Base-by-base conservation (phyloP, 1,140 invertebrate species). In the Diorhabda carinulata region DNA sequence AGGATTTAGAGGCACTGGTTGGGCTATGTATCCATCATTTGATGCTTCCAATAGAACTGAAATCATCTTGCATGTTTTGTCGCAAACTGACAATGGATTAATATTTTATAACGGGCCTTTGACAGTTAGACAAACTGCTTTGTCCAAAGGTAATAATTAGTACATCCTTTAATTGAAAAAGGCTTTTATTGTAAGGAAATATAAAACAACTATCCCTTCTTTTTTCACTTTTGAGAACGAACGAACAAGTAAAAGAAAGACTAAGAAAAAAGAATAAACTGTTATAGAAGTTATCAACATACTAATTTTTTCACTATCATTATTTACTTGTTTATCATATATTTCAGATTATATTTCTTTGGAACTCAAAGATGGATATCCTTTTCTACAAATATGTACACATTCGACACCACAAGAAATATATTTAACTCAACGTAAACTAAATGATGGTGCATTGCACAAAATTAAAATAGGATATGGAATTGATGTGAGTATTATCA, bases 31-130 rank as follows among this genome's bases (percentile, higher is more conserved):
- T 83, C 88, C 91, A 0, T 86, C 94, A 0, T 87, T 95, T 8
- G 86, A 90, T 42, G 83, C 90, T 1, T 93, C 92, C 77, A 89
- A 91, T 63, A 90, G 92, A n/a, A 66, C 91, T 61, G 88, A 84
- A 75, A 89, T 94, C 56, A 92, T 88, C 64, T 80, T 98, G 4
- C 91, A 95, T 71, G 85, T 98, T 66, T 89, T 89, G 0, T 86
- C 92, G 3, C 85, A 90, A 77, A 83, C 84, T 41, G 87, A 88
- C 25, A 86, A 89, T 81, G 95, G 94, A 9, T 83, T 98, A 2
- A 84, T 98, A 41, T 92, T 98, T 80, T 99, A 98, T 80, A 86
- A 94, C 77, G 97, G 97, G 10, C 97, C 97, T 1, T 84, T 95
- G 67, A 86, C 78, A 69, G 85, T 85, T 63, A 47, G 69, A 66